A percentile compares a stretch with the other conserved stretches of the same genome.
Evolutionary conservation across 2,888 invertebrate species (phyloP).

Genomic region (Atethmia centrago): DNA sequence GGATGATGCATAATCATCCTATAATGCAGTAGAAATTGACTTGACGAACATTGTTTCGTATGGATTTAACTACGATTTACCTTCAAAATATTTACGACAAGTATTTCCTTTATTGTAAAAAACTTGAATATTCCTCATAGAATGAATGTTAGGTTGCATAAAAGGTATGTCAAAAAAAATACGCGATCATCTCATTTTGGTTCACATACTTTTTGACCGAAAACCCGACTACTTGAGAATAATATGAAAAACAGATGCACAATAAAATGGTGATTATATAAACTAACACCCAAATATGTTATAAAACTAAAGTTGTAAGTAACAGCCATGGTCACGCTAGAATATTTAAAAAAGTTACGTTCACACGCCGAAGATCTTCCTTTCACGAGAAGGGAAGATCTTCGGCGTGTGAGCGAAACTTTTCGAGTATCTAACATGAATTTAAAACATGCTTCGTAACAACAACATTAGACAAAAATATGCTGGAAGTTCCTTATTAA

Average conservation of each 20-base stretch:
- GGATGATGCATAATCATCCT: no score
- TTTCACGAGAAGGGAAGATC: background rate
- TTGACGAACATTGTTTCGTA: background rate
- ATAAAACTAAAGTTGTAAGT: conserved; percentile 11
- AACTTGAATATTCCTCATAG: no score
- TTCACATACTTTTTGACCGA: background rate
- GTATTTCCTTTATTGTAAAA: background rate
- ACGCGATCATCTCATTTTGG: background rate
- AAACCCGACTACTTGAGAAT: background rate
- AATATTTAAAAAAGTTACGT: conserved; percentile 36
- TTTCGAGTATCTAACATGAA: conserved; percentile 17
- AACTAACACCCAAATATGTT: background rate
- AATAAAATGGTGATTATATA: background rate
- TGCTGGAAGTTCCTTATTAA: no score
- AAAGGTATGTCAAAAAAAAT: background rate
- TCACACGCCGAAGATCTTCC: no score
- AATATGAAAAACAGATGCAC: background rate
- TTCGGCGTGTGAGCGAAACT: conserved; percentile 9
- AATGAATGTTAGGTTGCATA: background rate
- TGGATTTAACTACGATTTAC: no score
- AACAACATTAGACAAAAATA: no score
- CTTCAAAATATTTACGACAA: background rate
- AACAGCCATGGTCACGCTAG: no score
- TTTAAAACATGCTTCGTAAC: conserved; percentile 12
- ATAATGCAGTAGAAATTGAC: no score